Evolutionary conservation across 2,888 invertebrate species (phyloP).

Genomic region (Labia minor): DNA sequence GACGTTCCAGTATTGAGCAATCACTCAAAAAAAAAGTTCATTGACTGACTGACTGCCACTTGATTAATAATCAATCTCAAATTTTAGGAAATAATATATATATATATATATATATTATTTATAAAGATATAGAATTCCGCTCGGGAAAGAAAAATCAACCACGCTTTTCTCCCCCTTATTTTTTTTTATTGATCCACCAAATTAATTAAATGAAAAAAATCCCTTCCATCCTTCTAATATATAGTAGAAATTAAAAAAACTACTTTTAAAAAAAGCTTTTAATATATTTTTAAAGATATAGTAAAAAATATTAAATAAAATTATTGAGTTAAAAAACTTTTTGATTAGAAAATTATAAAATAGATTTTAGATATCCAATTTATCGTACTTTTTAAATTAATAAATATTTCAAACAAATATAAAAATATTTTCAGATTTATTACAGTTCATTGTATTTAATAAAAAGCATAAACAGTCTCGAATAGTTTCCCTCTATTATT

Average conservation of each 20-base stretch:
- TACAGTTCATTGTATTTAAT: background rate
- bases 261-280: no score
- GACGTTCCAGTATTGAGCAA: constrained; percentile 13
- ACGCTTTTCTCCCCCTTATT: background rate
- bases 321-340: no score
- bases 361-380: no score
- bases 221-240: background rate
- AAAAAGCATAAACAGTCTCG: no score
- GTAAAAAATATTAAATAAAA: no score
- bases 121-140: background rate
- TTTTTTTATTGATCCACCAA: background rate
- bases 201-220: background rate
- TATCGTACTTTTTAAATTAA: no score
- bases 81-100: background rate
- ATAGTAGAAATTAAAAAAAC: background rate
- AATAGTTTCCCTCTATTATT: no score
- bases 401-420: no score
- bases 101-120: no score
- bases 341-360: no score
- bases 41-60: background rate
- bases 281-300: no score
- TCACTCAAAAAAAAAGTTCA: constrained; percentile 4
- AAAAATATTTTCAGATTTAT: no score
- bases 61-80: constrained; percentile 13
- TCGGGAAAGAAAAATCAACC: background rate